These are phyloP conservation scores for Spea hammondii DNA, from an alignment of 2,797 vertebrate genomes.

Conservation along the genomic window DNA sequence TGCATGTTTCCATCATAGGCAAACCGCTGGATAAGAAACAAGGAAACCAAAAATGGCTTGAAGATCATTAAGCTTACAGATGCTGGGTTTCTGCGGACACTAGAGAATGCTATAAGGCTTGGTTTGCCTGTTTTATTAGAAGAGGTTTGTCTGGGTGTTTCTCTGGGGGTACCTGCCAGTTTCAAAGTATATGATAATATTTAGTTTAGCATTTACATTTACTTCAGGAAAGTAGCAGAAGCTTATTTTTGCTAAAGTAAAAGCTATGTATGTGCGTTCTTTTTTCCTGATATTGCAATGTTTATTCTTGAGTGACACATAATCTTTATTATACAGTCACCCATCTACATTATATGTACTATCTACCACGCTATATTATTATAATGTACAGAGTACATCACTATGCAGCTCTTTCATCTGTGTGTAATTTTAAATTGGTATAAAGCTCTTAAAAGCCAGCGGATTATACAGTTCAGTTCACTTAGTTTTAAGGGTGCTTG, in stretches of 20 bases:
- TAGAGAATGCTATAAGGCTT: conserved; percentile 80
- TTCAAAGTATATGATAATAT: neutral
- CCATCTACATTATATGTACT: too few relatives aligned
- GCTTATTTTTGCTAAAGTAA: neutral
- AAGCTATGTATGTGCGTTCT: neutral
- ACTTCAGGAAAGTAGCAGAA: too few relatives aligned
- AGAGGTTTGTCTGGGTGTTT: conserved; percentile 64
- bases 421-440: too few relatives aligned
- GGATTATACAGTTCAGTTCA: too few relatives aligned
- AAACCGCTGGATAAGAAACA: conserved; percentile 82
- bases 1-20: conserved; percentile 61
- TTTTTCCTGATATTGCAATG: conserved; percentile 7
- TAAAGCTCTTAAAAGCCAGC: too few relatives aligned
- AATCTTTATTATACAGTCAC: neutral
- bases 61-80: conserved; percentile 84
- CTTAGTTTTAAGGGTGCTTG: too few relatives aligned
- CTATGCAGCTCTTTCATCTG: too few relatives aligned
- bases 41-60: conserved; percentile 74
- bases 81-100: conserved; percentile 70
- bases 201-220: neutral
- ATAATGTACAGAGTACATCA: too few relatives aligned
- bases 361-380: too few relatives aligned
- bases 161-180: too few relatives aligned
- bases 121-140: conserved; percentile 79
- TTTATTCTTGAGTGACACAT: conserved; percentile 6